These are phyloP conservation scores for Bombus terrestris DNA, from an alignment of 1,140 invertebrate species.

Conservation along the genomic window DNA sequence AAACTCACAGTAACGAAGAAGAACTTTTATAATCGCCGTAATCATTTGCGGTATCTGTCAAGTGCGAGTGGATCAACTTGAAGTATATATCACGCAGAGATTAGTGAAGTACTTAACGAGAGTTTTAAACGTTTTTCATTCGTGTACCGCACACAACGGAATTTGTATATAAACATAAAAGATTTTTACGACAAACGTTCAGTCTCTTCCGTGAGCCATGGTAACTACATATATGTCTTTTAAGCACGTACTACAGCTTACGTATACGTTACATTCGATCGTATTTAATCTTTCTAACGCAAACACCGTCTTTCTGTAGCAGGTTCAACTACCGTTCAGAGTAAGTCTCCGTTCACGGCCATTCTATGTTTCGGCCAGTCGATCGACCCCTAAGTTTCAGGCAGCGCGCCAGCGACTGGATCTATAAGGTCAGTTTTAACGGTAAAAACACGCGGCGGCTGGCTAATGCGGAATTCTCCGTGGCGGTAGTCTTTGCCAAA, in stretches of 20 bases:
- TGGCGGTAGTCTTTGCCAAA: conserved; percentile 68
- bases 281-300: not conserved
- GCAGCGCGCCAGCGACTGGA: conserved; percentile 75
- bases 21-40: not conserved
- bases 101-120: too few relatives aligned
- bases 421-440: conserved; percentile 78
- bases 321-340: conserved; percentile 75
- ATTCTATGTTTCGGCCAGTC: conserved; percentile 77
- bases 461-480: conserved; percentile 63
- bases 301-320: conserved; percentile 54
- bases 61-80: not conserved
- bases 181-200: too few relatives aligned
- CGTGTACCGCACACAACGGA: too few relatives aligned
- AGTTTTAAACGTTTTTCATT: too few relatives aligned
- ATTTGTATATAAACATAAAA: too few relatives aligned
- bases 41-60: not conserved
- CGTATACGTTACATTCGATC: not conserved
- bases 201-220: too few relatives aligned
- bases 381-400: conserved; percentile 73
- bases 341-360: conserved; percentile 68
- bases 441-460: conserved; percentile 60
- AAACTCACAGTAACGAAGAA: not conserved
- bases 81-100: too few relatives aligned
- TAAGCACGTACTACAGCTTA: too few relatives aligned
- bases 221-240: too few relatives aligned